Conservation (phyloP, 2,113 vertebrate species). For the Chiloscyllium plagiosum region DNA sequence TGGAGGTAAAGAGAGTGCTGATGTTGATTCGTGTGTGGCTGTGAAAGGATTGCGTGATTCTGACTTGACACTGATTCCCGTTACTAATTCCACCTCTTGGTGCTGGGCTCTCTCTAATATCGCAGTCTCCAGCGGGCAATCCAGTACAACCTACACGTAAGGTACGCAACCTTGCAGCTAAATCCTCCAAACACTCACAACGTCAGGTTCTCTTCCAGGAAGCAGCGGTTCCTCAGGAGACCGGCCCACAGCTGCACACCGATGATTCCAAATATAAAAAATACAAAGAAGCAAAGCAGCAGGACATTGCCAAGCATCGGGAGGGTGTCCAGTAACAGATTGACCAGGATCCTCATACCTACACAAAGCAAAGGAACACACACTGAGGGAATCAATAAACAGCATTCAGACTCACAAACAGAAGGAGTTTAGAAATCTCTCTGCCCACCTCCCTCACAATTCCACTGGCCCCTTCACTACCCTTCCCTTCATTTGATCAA, state of each 20-base stretch:
- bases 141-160: neutral
- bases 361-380: constrained; percentile 10
- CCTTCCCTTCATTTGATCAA: neutral
- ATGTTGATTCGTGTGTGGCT: too few species aligned
- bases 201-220: constrained; percentile 72
- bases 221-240: constrained; percentile 70
- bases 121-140: neutral
- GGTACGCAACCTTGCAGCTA: too few species aligned
- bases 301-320: constrained; percentile 73
- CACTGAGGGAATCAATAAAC: neutral
- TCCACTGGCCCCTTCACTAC: neutral
- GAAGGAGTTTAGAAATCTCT: neutral
- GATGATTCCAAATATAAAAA: constrained; percentile 75
- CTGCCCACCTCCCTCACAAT: neutral
- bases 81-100: neutral
- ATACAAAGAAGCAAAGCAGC: constrained; percentile 73
- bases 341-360: constrained; percentile 77
- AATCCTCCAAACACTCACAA: constrained; percentile 55
- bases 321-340: constrained; percentile 68
- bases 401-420: neutral
- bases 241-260: constrained; percentile 74
- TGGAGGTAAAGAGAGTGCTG: neutral
- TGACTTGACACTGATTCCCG: neutral
- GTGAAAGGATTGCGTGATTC: too few species aligned
- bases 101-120: neutral